A percentile compares a stretch with the other conserved stretches of the same genome.
phyloP scores from a whole-genome alignment of 2,113 vertebrate species.

The Callaeas wilsoni region DNA sequence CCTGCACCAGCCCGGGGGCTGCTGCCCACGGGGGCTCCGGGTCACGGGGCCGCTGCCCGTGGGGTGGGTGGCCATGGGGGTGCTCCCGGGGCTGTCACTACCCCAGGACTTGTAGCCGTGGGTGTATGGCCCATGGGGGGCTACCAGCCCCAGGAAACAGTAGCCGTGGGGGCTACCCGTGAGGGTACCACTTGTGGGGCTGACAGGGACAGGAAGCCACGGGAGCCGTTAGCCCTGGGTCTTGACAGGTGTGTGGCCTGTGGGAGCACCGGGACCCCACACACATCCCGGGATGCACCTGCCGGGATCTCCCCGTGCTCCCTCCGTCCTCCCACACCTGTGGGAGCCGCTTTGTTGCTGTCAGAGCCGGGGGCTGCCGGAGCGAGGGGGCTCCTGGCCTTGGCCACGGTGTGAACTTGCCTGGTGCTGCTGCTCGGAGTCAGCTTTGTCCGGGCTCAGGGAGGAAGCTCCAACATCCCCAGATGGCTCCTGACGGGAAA shows the following conservation, averaged over 20 bases:
- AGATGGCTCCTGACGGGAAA: neutral
- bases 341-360: neutral
- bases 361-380: neutral
- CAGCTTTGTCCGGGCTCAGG: neutral
- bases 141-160: neutral
- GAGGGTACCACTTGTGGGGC: neutral
- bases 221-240: neutral
- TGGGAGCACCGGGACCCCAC: neutral
- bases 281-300: neutral
- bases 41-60: fast-evolving
- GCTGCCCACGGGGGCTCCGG: neutral
- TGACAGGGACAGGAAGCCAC: neutral
- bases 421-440: neutral
- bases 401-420: fast-evolving
- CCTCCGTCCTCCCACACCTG: neutral
- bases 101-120: neutral
- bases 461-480: neutral
- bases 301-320: neutral
- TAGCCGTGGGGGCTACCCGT: fast-evolving
- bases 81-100: neutral
- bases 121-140: neutral
- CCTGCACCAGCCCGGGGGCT: neutral
- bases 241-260: neutral
- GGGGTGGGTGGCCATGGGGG: neutral
- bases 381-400: neutral